Evolutionary conservation across 2,113 vertebrate genomes (phyloP).

Genomic region (Camelus bactrianus): DNA sequence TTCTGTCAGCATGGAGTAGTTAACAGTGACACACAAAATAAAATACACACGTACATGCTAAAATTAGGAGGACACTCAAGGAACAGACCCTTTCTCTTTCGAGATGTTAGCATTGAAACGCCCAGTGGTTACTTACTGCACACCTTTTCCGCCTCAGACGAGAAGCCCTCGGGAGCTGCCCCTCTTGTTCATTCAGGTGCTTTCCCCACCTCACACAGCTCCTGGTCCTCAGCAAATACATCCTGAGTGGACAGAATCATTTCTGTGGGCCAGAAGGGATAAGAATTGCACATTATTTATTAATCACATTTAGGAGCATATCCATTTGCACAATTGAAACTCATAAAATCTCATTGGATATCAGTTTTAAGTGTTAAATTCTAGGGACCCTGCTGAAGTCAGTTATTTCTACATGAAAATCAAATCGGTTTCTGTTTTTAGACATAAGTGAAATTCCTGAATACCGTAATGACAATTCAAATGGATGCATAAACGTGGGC

Average conservation of each 20-base stretch:
- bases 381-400: neutral
- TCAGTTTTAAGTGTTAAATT: neutral
- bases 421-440: neutral
- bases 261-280: neutral
- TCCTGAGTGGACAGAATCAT: neutral
- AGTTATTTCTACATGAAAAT: neutral
- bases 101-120: neutral
- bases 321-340: neutral
- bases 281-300: neutral
- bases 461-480: neutral
- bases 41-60: neutral
- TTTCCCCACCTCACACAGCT: neutral
- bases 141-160: fast-evolving
- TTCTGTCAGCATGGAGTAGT: neutral
- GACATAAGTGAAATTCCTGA: neutral
- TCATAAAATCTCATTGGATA: neutral
- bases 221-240: neutral
- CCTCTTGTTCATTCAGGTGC: fast-evolving
- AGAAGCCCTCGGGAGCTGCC: fast-evolving
- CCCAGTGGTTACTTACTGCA: neutral
- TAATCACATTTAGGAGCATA: neutral
- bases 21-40: neutral
- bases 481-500: neutral
- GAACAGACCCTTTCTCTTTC: neutral
- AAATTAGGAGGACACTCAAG: neutral